phyloP scores from a whole-genome alignment of 2,888 invertebrate species.

The Frankliniella intonsa region DNA sequence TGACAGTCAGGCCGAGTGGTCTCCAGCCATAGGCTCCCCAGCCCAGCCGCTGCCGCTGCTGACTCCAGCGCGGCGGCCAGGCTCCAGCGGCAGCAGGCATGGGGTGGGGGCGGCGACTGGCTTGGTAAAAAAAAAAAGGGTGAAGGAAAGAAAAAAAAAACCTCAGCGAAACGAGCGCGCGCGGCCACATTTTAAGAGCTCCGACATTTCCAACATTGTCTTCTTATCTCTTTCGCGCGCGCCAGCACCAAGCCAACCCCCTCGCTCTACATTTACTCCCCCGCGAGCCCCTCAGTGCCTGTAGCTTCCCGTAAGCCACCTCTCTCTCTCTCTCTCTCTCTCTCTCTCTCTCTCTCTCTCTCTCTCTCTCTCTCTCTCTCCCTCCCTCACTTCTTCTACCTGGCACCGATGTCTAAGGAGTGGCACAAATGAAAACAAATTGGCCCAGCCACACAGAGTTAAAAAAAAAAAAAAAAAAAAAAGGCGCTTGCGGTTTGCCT shows the following conservation, averaged over 20 bases:
- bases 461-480: too few species aligned
- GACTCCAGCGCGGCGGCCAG: background rate
- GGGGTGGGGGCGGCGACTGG: background rate
- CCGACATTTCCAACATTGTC: too few species aligned
- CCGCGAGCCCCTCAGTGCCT: background rate
- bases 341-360: background rate
- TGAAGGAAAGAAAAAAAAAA: too few species aligned
- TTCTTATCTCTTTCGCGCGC: background rate
- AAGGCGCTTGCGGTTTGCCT: too few species aligned
- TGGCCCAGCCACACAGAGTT: background rate
- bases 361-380: background rate
- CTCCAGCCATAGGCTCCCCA: too few species aligned
- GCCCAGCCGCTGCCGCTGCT: background rate
- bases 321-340: background rate
- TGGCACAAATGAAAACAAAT: constrained; percentile 1
- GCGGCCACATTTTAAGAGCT: too few species aligned
- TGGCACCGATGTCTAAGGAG: background rate
- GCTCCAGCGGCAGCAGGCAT: background rate
- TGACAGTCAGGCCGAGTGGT: too few species aligned
- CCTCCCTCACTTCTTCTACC: background rate
- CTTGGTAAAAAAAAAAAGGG: too few species aligned
- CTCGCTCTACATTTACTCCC: background rate
- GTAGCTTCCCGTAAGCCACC: too few species aligned
- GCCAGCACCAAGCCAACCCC: background rate
- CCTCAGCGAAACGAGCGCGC: too few species aligned